phyloP scores from a whole-genome alignment of 1,140 invertebrate genomes.

The Cyrtorhinus lividipennis region DNA sequence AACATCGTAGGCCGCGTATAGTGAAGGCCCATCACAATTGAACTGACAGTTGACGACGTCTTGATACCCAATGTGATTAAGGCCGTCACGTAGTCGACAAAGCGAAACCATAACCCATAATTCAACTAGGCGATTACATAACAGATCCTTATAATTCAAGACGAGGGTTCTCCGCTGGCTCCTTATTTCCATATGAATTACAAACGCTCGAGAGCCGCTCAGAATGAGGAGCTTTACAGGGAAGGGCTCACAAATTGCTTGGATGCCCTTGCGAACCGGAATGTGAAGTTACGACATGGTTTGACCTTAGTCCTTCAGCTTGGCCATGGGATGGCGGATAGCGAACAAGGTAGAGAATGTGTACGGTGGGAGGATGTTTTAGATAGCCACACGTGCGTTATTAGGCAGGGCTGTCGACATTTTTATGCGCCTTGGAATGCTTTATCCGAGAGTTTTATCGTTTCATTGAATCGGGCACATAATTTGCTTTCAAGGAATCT shows the following conservation, averaged over 20 bases:
- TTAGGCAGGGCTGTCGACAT: background rate
- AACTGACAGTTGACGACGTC: too few species aligned
- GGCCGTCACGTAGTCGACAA: too few species aligned
- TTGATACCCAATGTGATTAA: too few species aligned
- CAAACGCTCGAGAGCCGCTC: background rate
- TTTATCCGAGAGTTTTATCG: background rate
- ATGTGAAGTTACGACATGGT: background rate
- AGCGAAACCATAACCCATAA: background rate
- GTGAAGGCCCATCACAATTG: too few species aligned
- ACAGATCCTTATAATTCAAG: background rate
- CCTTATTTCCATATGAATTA: background rate
- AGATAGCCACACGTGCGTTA: background rate
- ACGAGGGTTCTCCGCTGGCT: background rate
- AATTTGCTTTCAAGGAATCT: too few species aligned
- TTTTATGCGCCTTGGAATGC: too few species aligned
- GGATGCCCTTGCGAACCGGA: background rate
- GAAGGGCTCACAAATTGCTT: background rate
- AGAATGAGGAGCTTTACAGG: background rate
- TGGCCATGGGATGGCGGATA: background rate
- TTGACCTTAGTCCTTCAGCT: background rate
- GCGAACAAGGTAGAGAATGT: background rate
- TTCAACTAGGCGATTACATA: background rate
- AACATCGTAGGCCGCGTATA: too few species aligned
- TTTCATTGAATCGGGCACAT: background rate
- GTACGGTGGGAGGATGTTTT: background rate